A percentile compares a stretch with the other conserved stretches of the same genome.
Evolutionary conservation across 2,888 invertebrate genomes (phyloP).

Genomic region (Meteorus colon): DNA sequence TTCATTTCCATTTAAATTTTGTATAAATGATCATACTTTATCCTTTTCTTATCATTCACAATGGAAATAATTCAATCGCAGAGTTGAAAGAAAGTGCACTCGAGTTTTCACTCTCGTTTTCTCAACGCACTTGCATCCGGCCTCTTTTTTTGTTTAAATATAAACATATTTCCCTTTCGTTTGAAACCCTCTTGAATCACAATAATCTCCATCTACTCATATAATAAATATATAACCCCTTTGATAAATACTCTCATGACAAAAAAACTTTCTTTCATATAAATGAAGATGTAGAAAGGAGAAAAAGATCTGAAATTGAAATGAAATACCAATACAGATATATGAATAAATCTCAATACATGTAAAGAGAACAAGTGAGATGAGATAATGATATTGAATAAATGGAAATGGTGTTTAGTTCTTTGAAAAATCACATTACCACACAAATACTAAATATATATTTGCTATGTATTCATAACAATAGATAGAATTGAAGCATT

Average conservation of each 20-base stretch:
- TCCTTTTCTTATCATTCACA: neutral
- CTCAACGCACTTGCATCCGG: conserved; percentile 48
- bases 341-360: neutral
- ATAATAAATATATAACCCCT: neutral
- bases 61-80: neutral
- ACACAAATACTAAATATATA: too few species aligned
- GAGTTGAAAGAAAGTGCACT: neutral
- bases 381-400: neutral
- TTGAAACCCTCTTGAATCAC: conserved; percentile 40
- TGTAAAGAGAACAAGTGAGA: neutral
- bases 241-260: neutral
- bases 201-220: conserved; percentile 23
- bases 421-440: neutral
- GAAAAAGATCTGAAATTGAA: neutral
- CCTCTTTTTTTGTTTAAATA: neutral
- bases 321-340: neutral
- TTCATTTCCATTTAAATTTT: too few species aligned
- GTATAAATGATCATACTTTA: neutral
- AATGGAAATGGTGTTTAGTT: conserved; percentile 18
- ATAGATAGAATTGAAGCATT: conserved; percentile 21
- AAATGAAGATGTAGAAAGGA: too few species aligned
- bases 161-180: conserved; percentile 46
- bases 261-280: neutral
- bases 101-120: conserved; percentile 62
- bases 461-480: neutral